phyloP scores from a whole-genome alignment of 1,140 invertebrate species.

The Eupristina koningsbergeri region DNA sequence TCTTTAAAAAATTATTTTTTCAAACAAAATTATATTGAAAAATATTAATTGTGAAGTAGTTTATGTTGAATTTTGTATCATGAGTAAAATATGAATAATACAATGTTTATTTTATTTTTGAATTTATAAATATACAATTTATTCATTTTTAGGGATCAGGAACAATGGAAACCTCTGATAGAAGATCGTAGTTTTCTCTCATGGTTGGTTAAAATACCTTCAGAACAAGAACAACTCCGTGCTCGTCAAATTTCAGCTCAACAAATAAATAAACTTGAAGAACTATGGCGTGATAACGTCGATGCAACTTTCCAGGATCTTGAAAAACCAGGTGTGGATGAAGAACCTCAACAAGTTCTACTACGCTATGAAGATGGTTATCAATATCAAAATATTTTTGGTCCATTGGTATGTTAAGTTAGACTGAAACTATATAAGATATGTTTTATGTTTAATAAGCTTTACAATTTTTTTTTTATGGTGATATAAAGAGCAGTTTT shows the following conservation, averaged over 20 bases:
- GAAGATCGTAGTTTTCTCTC: conserved; percentile 95
- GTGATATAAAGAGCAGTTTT: too few species aligned
- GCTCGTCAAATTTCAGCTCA: conserved; percentile 96
- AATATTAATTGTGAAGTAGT: too few species aligned
- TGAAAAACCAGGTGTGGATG: conserved; percentile 97
- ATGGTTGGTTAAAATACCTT: conserved; percentile 97
- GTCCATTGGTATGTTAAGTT: conserved; percentile 78
- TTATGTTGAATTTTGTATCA: too few species aligned
- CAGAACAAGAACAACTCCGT: conserved; percentile 94
- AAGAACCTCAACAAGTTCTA: conserved; percentile 96
- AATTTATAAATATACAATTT: neutral
- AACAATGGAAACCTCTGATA: conserved; percentile 98
- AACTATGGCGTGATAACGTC: conserved; percentile 98
- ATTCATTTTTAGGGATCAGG: conserved; percentile 85
- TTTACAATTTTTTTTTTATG: too few species aligned
- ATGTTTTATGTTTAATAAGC: too few species aligned
- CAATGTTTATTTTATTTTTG: neutral
- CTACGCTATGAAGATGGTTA: conserved; percentile 98
- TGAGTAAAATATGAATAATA: too few species aligned
- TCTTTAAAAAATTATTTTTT: too few species aligned
- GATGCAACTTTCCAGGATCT: conserved; percentile 98
- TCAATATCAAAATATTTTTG: conserved; percentile 99
- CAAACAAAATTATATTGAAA: too few species aligned
- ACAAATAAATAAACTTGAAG: conserved; percentile 98
- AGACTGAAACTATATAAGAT: too few species aligned